Conservation (phyloP, 2,797 vertebrate species). For the Eupleurogrammus muticus region DNA sequence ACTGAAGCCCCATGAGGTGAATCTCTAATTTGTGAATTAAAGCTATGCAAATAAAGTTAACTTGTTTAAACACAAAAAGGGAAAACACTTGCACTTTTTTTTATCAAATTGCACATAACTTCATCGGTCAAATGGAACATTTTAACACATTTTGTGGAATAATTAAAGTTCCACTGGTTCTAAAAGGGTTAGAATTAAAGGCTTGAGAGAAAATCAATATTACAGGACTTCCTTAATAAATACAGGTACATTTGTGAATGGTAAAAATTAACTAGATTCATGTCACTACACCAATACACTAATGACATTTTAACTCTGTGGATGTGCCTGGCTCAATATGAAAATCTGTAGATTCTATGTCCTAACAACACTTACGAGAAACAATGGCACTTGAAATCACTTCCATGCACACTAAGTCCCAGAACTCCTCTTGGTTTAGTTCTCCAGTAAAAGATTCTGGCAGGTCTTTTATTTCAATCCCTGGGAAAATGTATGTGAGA, state of each 20-base stretch:
- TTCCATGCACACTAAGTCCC: conserved; percentile 16
- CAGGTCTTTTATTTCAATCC: conserved; percentile 16
- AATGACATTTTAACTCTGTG: too few species aligned
- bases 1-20: too few species aligned
- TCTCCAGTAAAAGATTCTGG: conserved; percentile 13
- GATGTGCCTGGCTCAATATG: too few species aligned
- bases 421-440: conserved; percentile 13
- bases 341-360: background rate
- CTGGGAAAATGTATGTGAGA: conserved; percentile 2
- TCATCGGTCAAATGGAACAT: too few species aligned
- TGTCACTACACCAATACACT: background rate
- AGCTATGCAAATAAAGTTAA: too few species aligned
- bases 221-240: background rate
- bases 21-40: too few species aligned
- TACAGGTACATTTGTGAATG: background rate
- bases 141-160: too few species aligned
- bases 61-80: too few species aligned
- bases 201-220: background rate
- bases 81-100: too few species aligned
- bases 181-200: too few species aligned
- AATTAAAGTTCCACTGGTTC: too few species aligned
- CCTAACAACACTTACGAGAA: conserved; percentile 8
- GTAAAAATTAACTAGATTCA: conserved; percentile 5
- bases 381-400: conserved; percentile 17
- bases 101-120: too few species aligned